Percentiles rank a stretch among this genome's conserved stretches.
Conservation (phyloP, 1,140 invertebrate species). For the Zaprionus nigranus region DNA sequence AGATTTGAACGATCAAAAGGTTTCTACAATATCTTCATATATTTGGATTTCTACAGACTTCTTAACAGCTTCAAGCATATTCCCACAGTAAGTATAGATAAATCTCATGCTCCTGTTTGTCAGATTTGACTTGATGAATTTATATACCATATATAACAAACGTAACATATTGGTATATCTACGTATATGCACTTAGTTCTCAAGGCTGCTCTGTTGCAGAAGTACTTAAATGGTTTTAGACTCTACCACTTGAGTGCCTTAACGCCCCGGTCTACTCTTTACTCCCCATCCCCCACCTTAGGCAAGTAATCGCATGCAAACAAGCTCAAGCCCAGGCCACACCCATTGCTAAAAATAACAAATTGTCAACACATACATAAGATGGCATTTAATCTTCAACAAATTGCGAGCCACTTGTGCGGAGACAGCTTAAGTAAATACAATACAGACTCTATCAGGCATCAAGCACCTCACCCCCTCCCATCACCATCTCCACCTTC, state of each 20-base stretch:
- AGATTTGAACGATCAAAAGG: too few species aligned
- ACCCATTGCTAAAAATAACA: conserved; percentile 61
- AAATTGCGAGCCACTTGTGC: conserved; percentile 78
- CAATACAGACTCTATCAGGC: conserved; percentile 51
- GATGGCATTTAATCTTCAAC: conserved; percentile 81
- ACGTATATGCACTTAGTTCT: neutral
- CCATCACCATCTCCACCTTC: neutral
- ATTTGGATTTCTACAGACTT: too few species aligned
- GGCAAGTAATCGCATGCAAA: conserved; percentile 37
- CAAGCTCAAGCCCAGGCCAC: conserved; percentile 38
- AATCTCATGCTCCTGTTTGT: neutral
- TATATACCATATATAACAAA: neutral
- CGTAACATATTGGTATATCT: neutral
- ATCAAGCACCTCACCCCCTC: conserved; percentile 2
- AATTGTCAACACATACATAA: conserved; percentile 81
- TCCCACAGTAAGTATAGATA: neutral
- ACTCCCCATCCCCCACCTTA: neutral
- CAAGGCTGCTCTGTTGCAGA: neutral
- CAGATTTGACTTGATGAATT: neutral
- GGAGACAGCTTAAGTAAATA: conserved; percentile 77
- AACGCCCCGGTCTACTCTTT: neutral
- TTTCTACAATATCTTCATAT: too few species aligned
- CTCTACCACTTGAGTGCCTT: neutral
- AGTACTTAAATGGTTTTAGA: conserved; percentile 24
- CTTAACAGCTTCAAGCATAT: too few species aligned